These are phyloP conservation scores for Periparus ater DNA, from an alignment of 2,797 vertebrate genomes.

Conservation along the genomic window DNA sequence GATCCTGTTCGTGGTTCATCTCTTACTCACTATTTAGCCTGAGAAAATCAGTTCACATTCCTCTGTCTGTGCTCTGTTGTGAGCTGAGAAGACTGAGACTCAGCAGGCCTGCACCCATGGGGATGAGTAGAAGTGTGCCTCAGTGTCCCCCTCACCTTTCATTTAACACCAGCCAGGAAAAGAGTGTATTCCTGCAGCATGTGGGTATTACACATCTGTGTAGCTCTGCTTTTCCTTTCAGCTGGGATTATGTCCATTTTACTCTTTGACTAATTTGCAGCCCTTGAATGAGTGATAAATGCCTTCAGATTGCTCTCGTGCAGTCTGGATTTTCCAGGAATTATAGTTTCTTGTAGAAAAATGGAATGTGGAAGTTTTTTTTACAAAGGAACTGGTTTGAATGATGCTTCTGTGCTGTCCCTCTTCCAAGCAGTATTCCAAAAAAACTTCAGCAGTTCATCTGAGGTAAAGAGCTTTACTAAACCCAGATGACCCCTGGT, in stretches of 20 bases:
- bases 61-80: background rate
- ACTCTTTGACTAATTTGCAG: background rate
- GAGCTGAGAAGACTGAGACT: background rate
- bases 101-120: background rate
- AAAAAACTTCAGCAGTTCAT: slow-evolving; percentile 31
- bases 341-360: background rate
- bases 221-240: background rate
- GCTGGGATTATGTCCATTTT: background rate
- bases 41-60: background rate
- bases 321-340: background rate
- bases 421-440: slow-evolving; percentile 26
- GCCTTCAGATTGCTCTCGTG: background rate
- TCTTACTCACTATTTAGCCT: background rate
- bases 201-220: background rate
- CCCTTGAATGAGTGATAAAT: background rate
- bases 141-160: background rate
- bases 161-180: background rate
- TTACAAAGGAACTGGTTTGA: background rate
- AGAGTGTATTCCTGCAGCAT: background rate
- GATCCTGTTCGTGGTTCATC: background rate
- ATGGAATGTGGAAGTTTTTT: background rate
- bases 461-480: slow-evolving; percentile 63
- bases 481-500: slow-evolving; percentile 66
- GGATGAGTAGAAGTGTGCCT: background rate
- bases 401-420: slow-evolving; percentile 45